These are phyloP conservation scores for Chymomyza amoena DNA, from an alignment of 2,888 invertebrate species.

Conservation along the genomic window DNA sequence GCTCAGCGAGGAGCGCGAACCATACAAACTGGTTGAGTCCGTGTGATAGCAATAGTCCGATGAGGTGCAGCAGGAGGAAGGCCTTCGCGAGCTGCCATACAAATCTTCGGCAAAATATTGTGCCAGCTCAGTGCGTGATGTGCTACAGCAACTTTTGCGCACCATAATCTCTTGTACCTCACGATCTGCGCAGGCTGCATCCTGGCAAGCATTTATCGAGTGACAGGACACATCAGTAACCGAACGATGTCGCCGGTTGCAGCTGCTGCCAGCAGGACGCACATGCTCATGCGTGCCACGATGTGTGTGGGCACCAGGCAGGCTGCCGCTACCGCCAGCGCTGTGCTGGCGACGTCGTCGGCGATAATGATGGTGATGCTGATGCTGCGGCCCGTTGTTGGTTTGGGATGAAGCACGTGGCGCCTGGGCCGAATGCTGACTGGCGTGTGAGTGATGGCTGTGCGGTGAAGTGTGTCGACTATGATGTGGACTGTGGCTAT, in stretches of 20 bases:
- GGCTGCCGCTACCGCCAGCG: slow-evolving; percentile 63
- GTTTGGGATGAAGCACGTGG: slow-evolving; percentile 48
- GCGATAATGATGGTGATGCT: slow-evolving; percentile 65
- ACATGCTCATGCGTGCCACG: slow-evolving; percentile 34
- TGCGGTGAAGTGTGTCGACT: slow-evolving; percentile 74
- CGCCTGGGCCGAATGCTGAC: slow-evolving; percentile 59
- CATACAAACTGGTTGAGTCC: slow-evolving; percentile 78
- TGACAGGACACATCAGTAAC: slow-evolving; percentile 76
- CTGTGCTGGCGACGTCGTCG: slow-evolving; percentile 52
- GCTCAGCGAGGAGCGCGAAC: slow-evolving; percentile 77
- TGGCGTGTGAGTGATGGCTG: slow-evolving; percentile 64
- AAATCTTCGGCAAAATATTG: slow-evolving; percentile 78
- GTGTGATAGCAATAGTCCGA: slow-evolving; percentile 79
- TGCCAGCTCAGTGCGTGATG: slow-evolving; percentile 77
- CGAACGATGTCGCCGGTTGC: slow-evolving; percentile 76
- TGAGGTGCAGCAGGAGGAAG: slow-evolving; percentile 78
- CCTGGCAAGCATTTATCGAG: slow-evolving; percentile 73
- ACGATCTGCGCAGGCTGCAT: slow-evolving; percentile 74
- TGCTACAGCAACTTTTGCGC: slow-evolving; percentile 73
- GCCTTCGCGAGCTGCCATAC: slow-evolving; percentile 75
- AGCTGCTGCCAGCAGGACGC: slow-evolving; percentile 41
- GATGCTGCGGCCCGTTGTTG: slow-evolving; percentile 24
- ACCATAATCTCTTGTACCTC: slow-evolving; percentile 78
- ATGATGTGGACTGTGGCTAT: slow-evolving; percentile 54
- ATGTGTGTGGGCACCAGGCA: slow-evolving; percentile 63